Percentiles rank a stretch among this genome's conserved stretches.
These are phyloP conservation scores for Muricea muricata DNA, from an alignment of 92 coral and sea anemone species.

Conservation along the genomic window DNA sequence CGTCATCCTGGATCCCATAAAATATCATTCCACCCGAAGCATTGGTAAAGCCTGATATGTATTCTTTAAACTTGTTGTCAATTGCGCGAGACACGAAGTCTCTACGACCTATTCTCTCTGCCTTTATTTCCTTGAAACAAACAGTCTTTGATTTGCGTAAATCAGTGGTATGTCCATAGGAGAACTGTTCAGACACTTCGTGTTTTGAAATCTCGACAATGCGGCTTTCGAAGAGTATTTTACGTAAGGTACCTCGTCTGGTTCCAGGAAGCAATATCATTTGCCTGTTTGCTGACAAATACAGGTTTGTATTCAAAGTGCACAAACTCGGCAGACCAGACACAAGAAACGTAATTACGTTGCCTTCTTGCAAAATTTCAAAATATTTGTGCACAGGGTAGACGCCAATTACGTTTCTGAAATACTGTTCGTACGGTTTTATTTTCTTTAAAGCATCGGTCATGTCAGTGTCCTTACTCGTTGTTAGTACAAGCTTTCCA, in stretches of 20 bases:
- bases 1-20: constrained; percentile 44
- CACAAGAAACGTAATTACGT: background rate
- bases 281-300: constrained; percentile 31
- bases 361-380: background rate
- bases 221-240: constrained; percentile 30
- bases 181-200: constrained; percentile 33
- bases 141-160: constrained; percentile 47
- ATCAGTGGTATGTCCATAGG: constrained; percentile 10
- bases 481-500: background rate
- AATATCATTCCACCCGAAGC: constrained; percentile 47
- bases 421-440: background rate
- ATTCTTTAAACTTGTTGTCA: constrained; percentile 22
- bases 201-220: constrained; percentile 28
- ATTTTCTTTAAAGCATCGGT: background rate
- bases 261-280: background rate
- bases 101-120: constrained; percentile 7
- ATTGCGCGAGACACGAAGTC: constrained; percentile 28
- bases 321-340: constrained; percentile 1
- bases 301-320: constrained; percentile 27
- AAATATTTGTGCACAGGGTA: background rate
- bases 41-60: constrained; percentile 57
- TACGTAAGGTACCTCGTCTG: background rate
- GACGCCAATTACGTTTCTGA: background rate
- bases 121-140: constrained; percentile 24
- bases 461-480: background rate